Conservation (phyloP, 2,797 vertebrate species). For the Helostoma temminkii region DNA sequence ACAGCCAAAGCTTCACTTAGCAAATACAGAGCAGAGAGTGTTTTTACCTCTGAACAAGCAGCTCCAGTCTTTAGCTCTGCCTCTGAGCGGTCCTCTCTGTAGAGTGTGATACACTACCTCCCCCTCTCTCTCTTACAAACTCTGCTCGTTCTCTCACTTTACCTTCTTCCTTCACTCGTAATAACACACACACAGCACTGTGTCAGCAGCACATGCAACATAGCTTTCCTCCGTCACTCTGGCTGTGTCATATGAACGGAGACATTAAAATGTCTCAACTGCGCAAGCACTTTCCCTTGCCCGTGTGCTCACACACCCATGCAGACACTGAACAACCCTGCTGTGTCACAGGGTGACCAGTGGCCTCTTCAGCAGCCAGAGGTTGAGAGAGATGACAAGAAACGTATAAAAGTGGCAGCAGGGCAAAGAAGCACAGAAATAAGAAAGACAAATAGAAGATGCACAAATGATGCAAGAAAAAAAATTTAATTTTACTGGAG, state of each 20-base stretch:
- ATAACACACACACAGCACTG: conserved; percentile 44
- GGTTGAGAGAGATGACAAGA: conserved; percentile 36
- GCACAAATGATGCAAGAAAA: conserved; percentile 4
- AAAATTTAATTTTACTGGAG: not conserved
- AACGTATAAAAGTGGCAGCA: conserved; percentile 28
- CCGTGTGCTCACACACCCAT: conserved; percentile 32
- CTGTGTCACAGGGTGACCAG: conserved; percentile 44
- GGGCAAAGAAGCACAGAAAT: conserved; percentile 16
- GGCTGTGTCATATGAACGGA: conserved; percentile 37
- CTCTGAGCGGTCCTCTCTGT: conserved; percentile 69
- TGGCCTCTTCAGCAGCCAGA: conserved; percentile 53
- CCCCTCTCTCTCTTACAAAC: conserved; percentile 47
- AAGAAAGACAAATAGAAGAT: conserved; percentile 13
- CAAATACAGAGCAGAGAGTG: conserved; percentile 43
- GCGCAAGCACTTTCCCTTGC: conserved; percentile 29
- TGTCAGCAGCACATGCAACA: conserved; percentile 64
- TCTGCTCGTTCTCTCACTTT: conserved; percentile 54
- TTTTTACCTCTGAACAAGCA: conserved; percentile 80
- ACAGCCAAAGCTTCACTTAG: conserved; percentile 12
- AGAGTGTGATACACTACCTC: conserved; percentile 60
- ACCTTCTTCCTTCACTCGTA: conserved; percentile 49
- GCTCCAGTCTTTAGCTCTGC: conserved; percentile 71
- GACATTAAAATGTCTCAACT: conserved; percentile 30
- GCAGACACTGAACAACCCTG: conserved; percentile 35
- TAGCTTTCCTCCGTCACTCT: conserved; percentile 52